These are phyloP conservation scores for Heliothis subflexa DNA, from an alignment of 1,140 invertebrate species.

Conservation along the genomic window DNA sequence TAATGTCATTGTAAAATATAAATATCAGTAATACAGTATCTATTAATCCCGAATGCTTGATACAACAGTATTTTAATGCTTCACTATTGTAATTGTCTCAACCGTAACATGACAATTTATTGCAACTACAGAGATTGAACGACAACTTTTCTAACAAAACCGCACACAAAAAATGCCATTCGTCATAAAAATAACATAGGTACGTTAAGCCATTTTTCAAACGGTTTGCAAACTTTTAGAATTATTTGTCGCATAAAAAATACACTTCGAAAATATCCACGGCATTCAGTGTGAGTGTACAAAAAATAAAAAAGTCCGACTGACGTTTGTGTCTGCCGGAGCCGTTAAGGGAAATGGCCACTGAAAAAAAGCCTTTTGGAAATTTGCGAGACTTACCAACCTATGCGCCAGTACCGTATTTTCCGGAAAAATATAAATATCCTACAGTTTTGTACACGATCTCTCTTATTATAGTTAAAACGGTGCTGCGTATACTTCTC, in stretches of 20 bases:
- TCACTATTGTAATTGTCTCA: neutral
- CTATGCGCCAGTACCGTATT: neutral
- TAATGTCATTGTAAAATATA: too few relatives aligned
- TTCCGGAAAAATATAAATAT: slow-evolving; percentile 14
- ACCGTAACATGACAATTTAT: neutral
- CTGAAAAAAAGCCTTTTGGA: slow-evolving; percentile 13
- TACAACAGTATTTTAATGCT: neutral
- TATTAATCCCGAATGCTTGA: neutral
- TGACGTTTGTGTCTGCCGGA: slow-evolving; percentile 20
- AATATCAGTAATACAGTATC: too few relatives aligned
- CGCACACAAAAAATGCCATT: neutral
- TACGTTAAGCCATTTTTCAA: slow-evolving; percentile 16
- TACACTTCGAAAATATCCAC: slow-evolving; percentile 5
- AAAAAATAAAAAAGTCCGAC: slow-evolving; percentile 8
- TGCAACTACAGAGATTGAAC: slow-evolving; percentile 7
- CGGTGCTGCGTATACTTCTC: slow-evolving; percentile 14
- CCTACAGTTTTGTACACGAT: slow-evolving; percentile 18
- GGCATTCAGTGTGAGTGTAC: slow-evolving; percentile 17
- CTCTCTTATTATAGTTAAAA: slow-evolving; percentile 25
- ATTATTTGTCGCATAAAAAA: slow-evolving; percentile 19
- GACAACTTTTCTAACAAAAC: neutral
- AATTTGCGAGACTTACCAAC: neutral
- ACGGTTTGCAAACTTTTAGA: slow-evolving; percentile 19
- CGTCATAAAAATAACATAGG: neutral
- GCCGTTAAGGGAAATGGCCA: slow-evolving; percentile 14